These are phyloP conservation scores for Nomada fabriciana DNA, from an alignment of 2,888 invertebrate genomes.

Conservation along the genomic window DNA sequence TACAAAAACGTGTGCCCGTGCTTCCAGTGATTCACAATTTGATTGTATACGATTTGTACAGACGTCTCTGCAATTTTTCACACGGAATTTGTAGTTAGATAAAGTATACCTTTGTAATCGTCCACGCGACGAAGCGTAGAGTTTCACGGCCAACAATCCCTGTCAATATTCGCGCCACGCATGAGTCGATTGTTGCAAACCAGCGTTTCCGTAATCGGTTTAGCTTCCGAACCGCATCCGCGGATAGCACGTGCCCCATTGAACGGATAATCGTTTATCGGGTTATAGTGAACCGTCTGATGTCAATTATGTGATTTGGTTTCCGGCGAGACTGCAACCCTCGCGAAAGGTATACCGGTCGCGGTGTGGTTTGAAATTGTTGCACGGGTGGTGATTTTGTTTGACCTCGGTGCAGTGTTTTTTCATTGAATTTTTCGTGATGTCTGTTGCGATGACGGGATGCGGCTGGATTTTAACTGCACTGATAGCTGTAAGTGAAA, in stretches of 20 bases:
- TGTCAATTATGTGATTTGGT: constrained; percentile 66
- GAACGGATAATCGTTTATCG: constrained; percentile 36
- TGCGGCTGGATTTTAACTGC: neutral
- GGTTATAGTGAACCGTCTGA: constrained; percentile 33
- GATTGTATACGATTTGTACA: neutral
- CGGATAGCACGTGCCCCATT: constrained; percentile 51
- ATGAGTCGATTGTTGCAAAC: constrained; percentile 51
- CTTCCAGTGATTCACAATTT: neutral
- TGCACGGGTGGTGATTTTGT: neutral
- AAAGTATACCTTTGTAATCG: constrained; percentile 1
- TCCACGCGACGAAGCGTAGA: neutral
- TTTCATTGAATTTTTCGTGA: neutral
- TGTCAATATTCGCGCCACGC: constrained; percentile 31
- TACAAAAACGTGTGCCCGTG: too few relatives aligned
- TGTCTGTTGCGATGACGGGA: neutral
- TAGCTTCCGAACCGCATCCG: constrained; percentile 46
- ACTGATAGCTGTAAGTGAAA: constrained; percentile 45
- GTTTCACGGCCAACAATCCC: constrained; percentile 32
- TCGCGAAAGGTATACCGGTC: constrained; percentile 38
- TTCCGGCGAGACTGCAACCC: constrained; percentile 47
- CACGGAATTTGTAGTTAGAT: neutral
- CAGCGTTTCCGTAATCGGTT: constrained; percentile 39
- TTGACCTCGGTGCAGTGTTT: constrained; percentile 12
- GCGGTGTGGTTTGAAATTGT: constrained; percentile 33
- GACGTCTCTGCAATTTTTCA: neutral